Conservation (phyloP, 2,797 vertebrate genomes). For the Intellagama lesueurii region DNA sequence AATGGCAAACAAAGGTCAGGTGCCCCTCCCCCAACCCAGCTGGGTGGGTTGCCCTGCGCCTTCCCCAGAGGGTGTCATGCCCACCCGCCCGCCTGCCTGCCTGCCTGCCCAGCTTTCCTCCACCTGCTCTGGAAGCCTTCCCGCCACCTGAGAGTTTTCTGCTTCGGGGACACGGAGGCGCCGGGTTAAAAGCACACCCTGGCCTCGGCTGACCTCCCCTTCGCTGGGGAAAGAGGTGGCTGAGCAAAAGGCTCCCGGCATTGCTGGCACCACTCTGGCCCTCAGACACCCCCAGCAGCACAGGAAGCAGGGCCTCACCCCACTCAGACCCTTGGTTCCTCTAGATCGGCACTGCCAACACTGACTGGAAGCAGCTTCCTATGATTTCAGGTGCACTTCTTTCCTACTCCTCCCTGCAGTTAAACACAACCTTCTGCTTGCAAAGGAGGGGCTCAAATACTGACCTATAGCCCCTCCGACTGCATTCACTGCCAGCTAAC, state of each 20-base stretch:
- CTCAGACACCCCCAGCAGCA: background rate
- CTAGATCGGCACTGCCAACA: too few relatives aligned
- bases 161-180: too few relatives aligned
- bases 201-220: background rate
- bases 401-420: too few relatives aligned
- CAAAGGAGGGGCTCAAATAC: too few relatives aligned
- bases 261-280: background rate
- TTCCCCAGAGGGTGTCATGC: slow-evolving; percentile 20
- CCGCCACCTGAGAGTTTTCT: accelerated
- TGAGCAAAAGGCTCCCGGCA: too few relatives aligned
- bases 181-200: background rate
- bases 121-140: accelerated
- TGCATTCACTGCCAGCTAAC: too few relatives aligned
- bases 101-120: background rate
- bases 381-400: too few relatives aligned
- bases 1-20: slow-evolving; percentile 39
- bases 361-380: too few relatives aligned
- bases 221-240: background rate
- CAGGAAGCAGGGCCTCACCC: background rate
- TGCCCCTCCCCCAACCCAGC: background rate
- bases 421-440: background rate
- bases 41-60: background rate
- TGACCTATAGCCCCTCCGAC: too few relatives aligned
- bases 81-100: background rate
- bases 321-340: background rate